Conservation (phyloP, 2,888 invertebrate genomes). For the Tiliacea aurago region DNA sequence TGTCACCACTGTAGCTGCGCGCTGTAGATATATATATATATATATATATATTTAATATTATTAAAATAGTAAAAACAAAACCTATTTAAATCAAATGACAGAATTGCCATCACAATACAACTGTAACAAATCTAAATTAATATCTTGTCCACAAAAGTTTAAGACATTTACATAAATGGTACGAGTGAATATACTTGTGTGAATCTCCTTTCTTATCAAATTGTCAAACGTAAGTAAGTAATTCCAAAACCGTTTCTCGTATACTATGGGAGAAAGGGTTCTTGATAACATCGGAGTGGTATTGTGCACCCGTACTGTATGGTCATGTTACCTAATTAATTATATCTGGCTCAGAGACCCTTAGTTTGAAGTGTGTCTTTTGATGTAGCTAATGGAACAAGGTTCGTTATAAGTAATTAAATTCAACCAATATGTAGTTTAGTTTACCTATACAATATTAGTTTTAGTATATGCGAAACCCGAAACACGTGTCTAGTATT, state of each 20-base stretch:
- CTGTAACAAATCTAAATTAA: too few relatives aligned
- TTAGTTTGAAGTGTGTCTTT: slow-evolving; percentile 53
- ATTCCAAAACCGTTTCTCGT: slow-evolving; percentile 28
- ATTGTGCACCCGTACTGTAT: slow-evolving; percentile 39
- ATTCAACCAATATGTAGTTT: slow-evolving; percentile 22
- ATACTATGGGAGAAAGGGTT: slow-evolving; percentile 34
- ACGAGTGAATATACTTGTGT: slow-evolving; percentile 20
- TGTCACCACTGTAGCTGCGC: too few relatives aligned
- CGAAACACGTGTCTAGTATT: too few relatives aligned
- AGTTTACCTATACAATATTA: not conserved
- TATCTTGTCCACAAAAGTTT: slow-evolving; percentile 10
- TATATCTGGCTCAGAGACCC: slow-evolving; percentile 55
- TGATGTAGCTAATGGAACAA: slow-evolving; percentile 45
- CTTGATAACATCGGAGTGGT: slow-evolving; percentile 46
- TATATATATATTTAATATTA: too few relatives aligned
- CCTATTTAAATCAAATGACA: too few relatives aligned
- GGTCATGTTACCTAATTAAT: slow-evolving; percentile 62
- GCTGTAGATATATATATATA: too few relatives aligned
- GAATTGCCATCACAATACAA: too few relatives aligned
- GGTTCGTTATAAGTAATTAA: slow-evolving; percentile 27
- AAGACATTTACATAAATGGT: slow-evolving; percentile 31
- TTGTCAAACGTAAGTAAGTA: slow-evolving; percentile 37
- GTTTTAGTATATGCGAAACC: too few relatives aligned
- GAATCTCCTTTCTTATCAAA: slow-evolving; percentile 35
- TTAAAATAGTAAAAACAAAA: too few relatives aligned